Evolutionary conservation across 2,888 invertebrate species (phyloP).

Genomic region (Zeuzera pyrina): DNA sequence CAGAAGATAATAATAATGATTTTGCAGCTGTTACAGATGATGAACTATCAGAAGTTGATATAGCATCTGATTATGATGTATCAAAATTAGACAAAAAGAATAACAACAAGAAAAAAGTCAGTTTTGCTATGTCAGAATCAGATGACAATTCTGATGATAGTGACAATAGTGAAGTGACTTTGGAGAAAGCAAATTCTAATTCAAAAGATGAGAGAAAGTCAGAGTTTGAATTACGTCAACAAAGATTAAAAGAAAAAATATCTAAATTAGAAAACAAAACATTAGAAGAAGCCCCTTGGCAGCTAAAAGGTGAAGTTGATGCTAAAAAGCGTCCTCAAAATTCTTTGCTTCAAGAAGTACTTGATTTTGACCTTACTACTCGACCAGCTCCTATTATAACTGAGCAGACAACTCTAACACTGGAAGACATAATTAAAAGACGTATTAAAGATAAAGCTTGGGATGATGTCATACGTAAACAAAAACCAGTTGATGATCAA

Average conservation of each 20-base stretch:
- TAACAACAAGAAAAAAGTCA: conserved; percentile 36
- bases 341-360: conserved; percentile 91
- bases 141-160: conserved; percentile 21
- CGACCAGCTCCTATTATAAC: conserved; percentile 93
- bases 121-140: conserved; percentile 35
- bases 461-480: conserved; percentile 93
- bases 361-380: conserved; percentile 89
- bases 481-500: conserved; percentile 87
- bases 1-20: neutral
- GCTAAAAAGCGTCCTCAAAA: conserved; percentile 89
- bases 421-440: conserved; percentile 93
- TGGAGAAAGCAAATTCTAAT: too few relatives aligned
- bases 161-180: conserved; percentile 23
- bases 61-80: conserved; percentile 19
- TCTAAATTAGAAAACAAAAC: conserved; percentile 80
- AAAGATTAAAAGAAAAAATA: conserved; percentile 79
- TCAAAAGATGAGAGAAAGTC: conserved; percentile 70
- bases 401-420: conserved; percentile 86
- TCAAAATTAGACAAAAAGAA: conserved; percentile 14
- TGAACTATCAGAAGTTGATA: conserved; percentile 24
- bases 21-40: conserved; percentile 14
- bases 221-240: conserved; percentile 82
- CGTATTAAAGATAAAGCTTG: conserved; percentile 94
- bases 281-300: conserved; percentile 92
- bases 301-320: conserved; percentile 90